A percentile compares a stretch with the other conserved stretches of the same genome.
Evolutionary conservation across 2,797 vertebrate species (phyloP).

Genomic region (Paramormyrops hopkinsi): DNA sequence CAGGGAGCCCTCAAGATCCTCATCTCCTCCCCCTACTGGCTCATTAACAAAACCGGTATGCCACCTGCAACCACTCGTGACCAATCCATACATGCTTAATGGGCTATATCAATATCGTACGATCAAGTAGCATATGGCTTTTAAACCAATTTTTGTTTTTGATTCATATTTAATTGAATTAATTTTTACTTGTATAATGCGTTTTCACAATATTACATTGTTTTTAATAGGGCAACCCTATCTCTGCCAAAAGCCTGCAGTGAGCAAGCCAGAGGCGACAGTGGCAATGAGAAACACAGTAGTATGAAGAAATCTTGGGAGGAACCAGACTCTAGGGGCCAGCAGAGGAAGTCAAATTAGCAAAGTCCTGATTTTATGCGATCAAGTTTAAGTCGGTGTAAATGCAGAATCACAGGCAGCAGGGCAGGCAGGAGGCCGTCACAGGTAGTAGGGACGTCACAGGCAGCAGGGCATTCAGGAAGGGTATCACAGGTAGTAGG

Average conservation of each 20-base stretch:
- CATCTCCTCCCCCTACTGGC: constrained; percentile 88
- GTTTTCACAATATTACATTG: background rate
- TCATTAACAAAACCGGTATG: constrained; percentile 91
- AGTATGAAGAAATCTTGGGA: background rate
- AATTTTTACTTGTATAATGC: background rate
- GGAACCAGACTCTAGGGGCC: background rate
- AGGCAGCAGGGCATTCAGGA: no score
- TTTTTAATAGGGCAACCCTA: background rate
- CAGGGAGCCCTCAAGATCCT: constrained; percentile 90
- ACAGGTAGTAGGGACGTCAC: background rate
- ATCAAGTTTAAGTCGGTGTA: background rate
- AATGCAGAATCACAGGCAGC: background rate
- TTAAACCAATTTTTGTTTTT: background rate
- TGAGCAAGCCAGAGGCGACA: background rate
- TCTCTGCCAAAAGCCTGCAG: background rate
- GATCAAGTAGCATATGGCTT: background rate
- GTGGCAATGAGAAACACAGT: background rate
- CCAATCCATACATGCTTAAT: background rate
- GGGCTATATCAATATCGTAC: background rate
- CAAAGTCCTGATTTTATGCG: background rate
- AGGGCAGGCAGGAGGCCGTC: background rate
- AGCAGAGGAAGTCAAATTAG: background rate
- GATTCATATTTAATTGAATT: background rate
- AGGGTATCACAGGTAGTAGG: background rate
- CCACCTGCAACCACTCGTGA: background rate